Conservation (phyloP, 2,797 vertebrate species). For the Graptemys geographica region DNA sequence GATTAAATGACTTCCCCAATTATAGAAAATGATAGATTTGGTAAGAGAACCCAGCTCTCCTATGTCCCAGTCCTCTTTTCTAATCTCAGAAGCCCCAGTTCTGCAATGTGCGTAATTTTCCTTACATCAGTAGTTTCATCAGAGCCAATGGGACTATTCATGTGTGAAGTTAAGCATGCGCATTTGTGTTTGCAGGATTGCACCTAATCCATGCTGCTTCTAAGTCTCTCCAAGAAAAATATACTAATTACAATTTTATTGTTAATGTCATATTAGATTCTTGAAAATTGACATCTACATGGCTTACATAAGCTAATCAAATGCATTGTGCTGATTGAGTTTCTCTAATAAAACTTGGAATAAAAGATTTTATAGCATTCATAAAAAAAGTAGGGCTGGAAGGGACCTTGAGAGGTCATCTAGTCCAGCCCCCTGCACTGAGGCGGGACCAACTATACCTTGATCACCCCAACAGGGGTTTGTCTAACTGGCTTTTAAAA, state of each 20-base stretch:
- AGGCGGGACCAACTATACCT: background rate
- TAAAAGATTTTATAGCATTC: background rate
- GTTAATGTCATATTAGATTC: background rate
- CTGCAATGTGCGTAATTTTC: background rate
- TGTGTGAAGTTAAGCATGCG: background rate
- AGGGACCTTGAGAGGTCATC: background rate
- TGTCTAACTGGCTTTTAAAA: background rate
- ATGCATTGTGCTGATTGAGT: background rate
- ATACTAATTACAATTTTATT: background rate
- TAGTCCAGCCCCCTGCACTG: background rate
- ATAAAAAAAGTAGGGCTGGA: background rate
- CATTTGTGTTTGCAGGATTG: background rate
- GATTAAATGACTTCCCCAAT: background rate
- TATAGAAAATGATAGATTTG: background rate
- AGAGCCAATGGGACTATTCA: background rate
- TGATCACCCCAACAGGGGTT: background rate
- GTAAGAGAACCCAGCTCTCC: background rate
- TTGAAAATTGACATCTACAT: background rate
- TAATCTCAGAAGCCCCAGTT: background rate
- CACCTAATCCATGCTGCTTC: background rate
- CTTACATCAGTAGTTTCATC: background rate
- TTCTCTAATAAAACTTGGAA: background rate
- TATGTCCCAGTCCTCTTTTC: background rate
- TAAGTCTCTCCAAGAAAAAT: background rate
- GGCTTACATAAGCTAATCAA: background rate